A percentile compares a stretch with the other conserved stretches of the same genome.
Conservation (phyloP, 2,113 vertebrate species). For the Chionomys nivalis region DNA sequence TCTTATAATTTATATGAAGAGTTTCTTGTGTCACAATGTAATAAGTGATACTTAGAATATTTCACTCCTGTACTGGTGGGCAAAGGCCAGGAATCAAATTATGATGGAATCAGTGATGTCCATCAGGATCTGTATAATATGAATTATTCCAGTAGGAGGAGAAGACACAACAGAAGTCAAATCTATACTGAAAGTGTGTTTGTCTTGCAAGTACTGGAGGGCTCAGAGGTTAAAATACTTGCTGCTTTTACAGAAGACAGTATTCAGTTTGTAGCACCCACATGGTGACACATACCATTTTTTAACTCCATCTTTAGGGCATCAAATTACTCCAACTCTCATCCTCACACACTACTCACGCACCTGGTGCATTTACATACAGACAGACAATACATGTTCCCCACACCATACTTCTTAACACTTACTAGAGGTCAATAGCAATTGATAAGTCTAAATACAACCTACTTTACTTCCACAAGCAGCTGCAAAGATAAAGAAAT, state of each 20-base stretch:
- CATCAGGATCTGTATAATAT: neutral
- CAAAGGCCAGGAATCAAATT: neutral
- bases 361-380: neutral
- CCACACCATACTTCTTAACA: neutral
- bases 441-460: neutral
- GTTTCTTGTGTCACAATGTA: neutral
- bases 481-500: fast-evolving
- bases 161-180: neutral
- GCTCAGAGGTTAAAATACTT: neutral
- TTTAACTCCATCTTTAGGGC: neutral
- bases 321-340: neutral
- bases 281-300: neutral
- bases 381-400: neutral
- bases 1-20: neutral
- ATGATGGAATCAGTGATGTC: neutral
- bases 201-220: neutral
- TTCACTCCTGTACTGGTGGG: neutral
- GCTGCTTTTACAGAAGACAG: neutral
- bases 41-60: neutral
- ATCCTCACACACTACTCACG: neutral
- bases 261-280: neutral
- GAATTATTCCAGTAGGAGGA: neutral
- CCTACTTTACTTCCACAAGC: fast-evolving
- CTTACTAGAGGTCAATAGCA: neutral
- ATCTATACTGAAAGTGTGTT: neutral